These are phyloP conservation scores for Florisuga fusca DNA, from an alignment of 2,797 vertebrate genomes.

Conservation along the genomic window DNA sequence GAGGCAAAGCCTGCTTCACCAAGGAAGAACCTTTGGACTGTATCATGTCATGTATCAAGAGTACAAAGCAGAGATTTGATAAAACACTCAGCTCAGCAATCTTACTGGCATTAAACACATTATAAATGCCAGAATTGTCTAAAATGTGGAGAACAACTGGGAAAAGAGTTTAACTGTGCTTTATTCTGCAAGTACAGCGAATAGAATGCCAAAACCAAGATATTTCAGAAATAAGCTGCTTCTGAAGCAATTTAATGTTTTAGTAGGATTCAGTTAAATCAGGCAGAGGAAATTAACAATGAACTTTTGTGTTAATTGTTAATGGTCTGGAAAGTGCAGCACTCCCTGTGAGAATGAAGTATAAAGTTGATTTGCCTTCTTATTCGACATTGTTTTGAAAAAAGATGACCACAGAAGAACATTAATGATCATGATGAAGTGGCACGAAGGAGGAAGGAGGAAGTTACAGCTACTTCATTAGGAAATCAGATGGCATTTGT, in stretches of 20 bases:
- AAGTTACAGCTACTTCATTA: background rate
- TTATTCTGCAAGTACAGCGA: background rate
- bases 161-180: background rate
- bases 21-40: background rate
- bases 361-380: constrained; percentile 37
- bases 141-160: background rate
- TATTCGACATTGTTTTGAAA: background rate
- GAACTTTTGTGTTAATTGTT: constrained; percentile 27
- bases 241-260: constrained; percentile 19
- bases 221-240: constrained; percentile 11
- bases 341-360: constrained; percentile 30
- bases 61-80: background rate
- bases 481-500: background rate
- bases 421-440: constrained; percentile 4
- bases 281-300: constrained; percentile 34
- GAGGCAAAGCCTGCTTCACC: background rate
- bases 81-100: background rate
- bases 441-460: background rate
- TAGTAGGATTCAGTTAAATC: constrained; percentile 47
- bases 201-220: background rate
- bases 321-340: constrained; percentile 31
- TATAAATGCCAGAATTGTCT: background rate
- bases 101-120: background rate
- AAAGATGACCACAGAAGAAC: background rate
- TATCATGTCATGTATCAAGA: background rate